These are phyloP conservation scores for Spea multiplicata DNA, from an alignment of 2,113 vertebrate species.

Conservation along the genomic window DNA sequence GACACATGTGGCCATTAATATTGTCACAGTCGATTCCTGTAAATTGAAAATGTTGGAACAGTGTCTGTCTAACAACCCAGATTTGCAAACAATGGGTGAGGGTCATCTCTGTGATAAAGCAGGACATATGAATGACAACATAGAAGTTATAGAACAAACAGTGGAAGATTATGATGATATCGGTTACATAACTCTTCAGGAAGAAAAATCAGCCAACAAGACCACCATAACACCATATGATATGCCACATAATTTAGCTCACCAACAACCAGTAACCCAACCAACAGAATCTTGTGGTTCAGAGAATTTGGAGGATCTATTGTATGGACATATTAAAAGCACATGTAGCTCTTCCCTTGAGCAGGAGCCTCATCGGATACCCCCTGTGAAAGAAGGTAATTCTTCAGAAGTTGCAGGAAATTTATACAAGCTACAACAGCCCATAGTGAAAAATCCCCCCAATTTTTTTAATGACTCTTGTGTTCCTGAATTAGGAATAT, in stretches of 20 bases:
- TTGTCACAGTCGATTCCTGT: not conserved
- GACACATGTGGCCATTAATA: conserved; percentile 9
- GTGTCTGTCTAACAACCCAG: not conserved
- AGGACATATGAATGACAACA: not conserved
- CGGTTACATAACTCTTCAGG: conserved; percentile 25
- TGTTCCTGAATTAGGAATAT: conserved; percentile 44
- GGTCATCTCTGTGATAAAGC: not conserved
- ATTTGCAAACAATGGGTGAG: not conserved
- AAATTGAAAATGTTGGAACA: not conserved
- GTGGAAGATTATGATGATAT: not conserved
- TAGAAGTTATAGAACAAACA: not conserved
- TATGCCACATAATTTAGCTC: conserved; percentile 17
- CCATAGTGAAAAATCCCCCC: not conserved
- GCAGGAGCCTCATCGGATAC: no score
- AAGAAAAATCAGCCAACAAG: not conserved
- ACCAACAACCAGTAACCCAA: not conserved
- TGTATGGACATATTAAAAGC: conserved; percentile 46
- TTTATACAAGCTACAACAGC: not conserved
- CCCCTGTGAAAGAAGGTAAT: conserved; percentile 18
- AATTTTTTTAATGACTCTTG: not conserved
- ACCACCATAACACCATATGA: conserved; percentile 16
- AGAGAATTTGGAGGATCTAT: conserved; percentile 6
- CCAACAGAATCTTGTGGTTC: not conserved
- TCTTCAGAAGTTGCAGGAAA: conserved; percentile 12
- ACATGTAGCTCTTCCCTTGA: conserved; percentile 17